These are phyloP conservation scores for Schizotus pectinicornis DNA, from an alignment of 2,888 invertebrate genomes.

Conservation along the genomic window DNA sequence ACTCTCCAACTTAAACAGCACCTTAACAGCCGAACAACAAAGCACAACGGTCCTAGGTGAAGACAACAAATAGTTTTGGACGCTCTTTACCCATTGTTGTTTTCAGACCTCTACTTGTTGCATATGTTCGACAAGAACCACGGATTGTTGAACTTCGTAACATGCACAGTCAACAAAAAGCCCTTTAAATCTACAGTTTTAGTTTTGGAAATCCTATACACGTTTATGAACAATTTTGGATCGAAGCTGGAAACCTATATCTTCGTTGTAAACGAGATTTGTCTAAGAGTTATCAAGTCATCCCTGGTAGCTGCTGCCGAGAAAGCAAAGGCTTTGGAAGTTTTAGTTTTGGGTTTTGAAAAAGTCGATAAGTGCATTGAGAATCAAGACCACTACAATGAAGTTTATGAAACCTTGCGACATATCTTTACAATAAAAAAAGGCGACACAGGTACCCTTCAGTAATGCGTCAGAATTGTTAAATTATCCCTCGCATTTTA, in stretches of 20 bases:
- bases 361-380: constrained; percentile 40
- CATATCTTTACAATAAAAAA: constrained; percentile 33
- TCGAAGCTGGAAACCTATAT: constrained; percentile 44
- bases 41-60: constrained; percentile 39
- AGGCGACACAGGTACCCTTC: constrained; percentile 38
- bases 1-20: constrained; percentile 37
- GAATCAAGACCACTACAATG: constrained; percentile 34
- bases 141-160: constrained; percentile 45
- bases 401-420: constrained; percentile 32
- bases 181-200: constrained; percentile 41
- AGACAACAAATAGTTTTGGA: background rate
- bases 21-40: constrained; percentile 42
- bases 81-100: constrained; percentile 1
- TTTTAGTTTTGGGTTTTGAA: constrained; percentile 44
- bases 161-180: constrained; percentile 33
- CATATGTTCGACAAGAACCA: constrained; percentile 45
- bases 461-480: constrained; percentile 1
- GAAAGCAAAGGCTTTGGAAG: constrained; percentile 45
- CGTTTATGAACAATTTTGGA: constrained; percentile 48
- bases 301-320: constrained; percentile 36
- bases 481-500: constrained; percentile 35
- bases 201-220: constrained; percentile 48
- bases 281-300: constrained; percentile 40
- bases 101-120: constrained; percentile 48
- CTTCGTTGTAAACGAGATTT: constrained; percentile 42